Percentiles rank a stretch among this genome's conserved stretches.
Conservation (phyloP, 2,797 vertebrate species). For the Epinephelus awoara region DNA sequence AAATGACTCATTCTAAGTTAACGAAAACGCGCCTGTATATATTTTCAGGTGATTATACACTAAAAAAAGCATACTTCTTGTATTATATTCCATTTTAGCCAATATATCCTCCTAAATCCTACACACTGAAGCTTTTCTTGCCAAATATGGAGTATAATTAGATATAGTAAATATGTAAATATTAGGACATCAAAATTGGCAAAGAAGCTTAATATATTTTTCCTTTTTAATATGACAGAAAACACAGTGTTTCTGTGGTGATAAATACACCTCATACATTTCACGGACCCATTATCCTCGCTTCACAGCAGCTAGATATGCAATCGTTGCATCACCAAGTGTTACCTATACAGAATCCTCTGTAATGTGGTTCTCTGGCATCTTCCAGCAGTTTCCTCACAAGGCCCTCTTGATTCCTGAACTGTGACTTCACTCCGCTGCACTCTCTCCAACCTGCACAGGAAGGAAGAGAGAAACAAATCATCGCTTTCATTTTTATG, state of each 20-base stretch:
- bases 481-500: conserved; percentile 25
- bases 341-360: conserved; percentile 81
- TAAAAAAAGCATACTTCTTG: too few relatives aligned
- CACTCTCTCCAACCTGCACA: conserved; percentile 85
- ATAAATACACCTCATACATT: background rate
- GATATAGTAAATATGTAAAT: too few relatives aligned
- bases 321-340: background rate
- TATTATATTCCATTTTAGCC: too few relatives aligned
- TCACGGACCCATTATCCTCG: background rate
- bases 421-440: conserved; percentile 77
- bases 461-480: conserved; percentile 27
- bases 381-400: conserved; percentile 83
- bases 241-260: background rate
- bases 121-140: too few relatives aligned
- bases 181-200: too few relatives aligned
- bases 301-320: too few relatives aligned
- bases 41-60: too few relatives aligned
- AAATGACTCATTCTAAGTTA: too few relatives aligned
- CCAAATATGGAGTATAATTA: too few relatives aligned
- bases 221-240: background rate
- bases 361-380: conserved; percentile 78
- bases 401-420: conserved; percentile 72
- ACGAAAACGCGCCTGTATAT: too few relatives aligned
- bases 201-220: too few relatives aligned
- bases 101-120: too few relatives aligned